phyloP scores from a whole-genome alignment of 1,140 invertebrate species.

The Hycleus phaleratus region DNA sequence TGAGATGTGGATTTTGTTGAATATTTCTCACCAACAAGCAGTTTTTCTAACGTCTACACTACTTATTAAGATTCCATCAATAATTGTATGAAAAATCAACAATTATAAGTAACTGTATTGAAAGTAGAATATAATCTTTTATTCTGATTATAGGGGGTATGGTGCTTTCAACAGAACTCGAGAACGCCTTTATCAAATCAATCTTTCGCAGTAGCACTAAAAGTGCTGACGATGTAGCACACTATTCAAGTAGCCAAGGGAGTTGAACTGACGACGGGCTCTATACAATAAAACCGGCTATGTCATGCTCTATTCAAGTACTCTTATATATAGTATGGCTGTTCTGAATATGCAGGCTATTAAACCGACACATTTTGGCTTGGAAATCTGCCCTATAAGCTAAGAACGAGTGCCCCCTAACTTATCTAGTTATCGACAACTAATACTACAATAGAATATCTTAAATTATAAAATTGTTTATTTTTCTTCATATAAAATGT shows the following conservation, averaged over 20 bases:
- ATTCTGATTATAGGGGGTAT: slow-evolving; percentile 16
- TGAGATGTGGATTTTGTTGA: no score
- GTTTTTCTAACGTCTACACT: no score
- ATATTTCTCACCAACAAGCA: no score
- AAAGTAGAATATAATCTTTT: slow-evolving; percentile 25
- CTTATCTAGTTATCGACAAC: slow-evolving; percentile 1
- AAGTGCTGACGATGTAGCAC: slow-evolving; percentile 33
- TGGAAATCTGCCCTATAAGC: slow-evolving; percentile 1
- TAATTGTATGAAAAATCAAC: neutral
- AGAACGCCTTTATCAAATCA: slow-evolving; percentile 34
- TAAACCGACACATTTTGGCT: slow-evolving; percentile 17
- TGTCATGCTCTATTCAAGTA: slow-evolving; percentile 28
- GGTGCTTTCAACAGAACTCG: slow-evolving; percentile 23
- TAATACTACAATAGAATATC: no score
- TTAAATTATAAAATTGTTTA: neutral
- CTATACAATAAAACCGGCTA: slow-evolving; percentile 25
- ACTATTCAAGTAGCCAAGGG: slow-evolving; percentile 31
- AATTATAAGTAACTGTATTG: slow-evolving; percentile 11
- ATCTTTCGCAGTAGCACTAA: slow-evolving; percentile 32
- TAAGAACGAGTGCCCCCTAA: neutral
- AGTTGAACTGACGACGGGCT: neutral
- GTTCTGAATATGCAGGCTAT: slow-evolving; percentile 30
- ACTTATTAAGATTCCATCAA: no score
- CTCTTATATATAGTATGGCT: slow-evolving; percentile 19
- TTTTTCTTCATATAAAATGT: neutral